phyloP scores from a whole-genome alignment of 2,113 vertebrate species.

The Xyrauchen texanus region DNA sequence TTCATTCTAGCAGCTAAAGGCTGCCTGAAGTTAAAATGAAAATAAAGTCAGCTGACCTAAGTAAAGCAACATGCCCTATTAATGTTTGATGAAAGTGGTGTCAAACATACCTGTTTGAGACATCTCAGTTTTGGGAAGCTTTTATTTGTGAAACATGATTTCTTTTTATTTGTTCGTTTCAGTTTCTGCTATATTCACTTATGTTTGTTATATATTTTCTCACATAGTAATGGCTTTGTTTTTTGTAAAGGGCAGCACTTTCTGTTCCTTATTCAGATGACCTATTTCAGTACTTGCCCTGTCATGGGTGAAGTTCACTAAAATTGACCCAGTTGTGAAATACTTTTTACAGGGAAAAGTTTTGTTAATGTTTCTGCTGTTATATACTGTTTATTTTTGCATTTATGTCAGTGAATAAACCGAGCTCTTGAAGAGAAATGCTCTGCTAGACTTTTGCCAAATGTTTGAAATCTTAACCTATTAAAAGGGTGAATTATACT shows the following conservation, averaged over 20 bases:
- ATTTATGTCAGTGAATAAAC: not conserved
- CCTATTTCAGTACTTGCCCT: not conserved
- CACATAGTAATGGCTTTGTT: not conserved
- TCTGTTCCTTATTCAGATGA: conserved; percentile 25
- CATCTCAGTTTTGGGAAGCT: too few species aligned
- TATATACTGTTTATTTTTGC: not conserved
- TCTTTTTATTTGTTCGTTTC: not conserved
- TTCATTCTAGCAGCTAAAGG: too few species aligned
- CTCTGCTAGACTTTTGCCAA: too few species aligned
- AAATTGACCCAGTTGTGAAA: not conserved
- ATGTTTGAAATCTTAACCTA: too few species aligned
- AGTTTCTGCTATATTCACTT: not conserved
- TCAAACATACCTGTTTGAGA: not conserved
- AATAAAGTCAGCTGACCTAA: too few species aligned
- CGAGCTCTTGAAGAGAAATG: not conserved
- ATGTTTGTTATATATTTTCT: not conserved
- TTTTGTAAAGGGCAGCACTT: not conserved
- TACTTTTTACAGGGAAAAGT: not conserved
- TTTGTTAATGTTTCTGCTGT: not conserved
- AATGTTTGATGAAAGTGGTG: too few species aligned
- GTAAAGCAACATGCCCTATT: too few species aligned
- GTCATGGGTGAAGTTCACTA: not conserved
- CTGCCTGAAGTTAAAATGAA: too few species aligned
- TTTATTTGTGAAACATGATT: not conserved
- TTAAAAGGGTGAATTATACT: too few species aligned